These are phyloP conservation scores for Hylia prasina DNA, from an alignment of 2,113 vertebrate genomes.

Conservation along the genomic window DNA sequence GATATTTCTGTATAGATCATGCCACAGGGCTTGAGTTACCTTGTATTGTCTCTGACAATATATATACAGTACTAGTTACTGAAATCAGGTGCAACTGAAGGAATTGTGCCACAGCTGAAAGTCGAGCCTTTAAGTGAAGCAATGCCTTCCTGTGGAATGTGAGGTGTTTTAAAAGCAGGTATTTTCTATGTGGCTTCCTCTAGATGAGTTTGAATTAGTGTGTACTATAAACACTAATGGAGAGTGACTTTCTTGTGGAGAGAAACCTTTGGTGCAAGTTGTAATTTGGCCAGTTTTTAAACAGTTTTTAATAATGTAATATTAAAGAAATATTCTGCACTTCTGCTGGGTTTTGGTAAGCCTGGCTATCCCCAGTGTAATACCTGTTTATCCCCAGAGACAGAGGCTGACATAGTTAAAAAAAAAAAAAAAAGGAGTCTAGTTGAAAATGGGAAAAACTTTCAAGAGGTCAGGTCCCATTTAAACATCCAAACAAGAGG, in stretches of 20 bases:
- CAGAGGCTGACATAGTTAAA: no score
- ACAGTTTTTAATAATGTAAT: neutral
- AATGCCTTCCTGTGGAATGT: neutral
- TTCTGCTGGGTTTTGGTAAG: neutral
- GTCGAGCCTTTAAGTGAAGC: neutral
- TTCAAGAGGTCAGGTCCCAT: neutral
- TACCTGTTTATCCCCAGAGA: neutral
- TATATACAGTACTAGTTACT: neutral
- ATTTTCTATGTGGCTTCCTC: neutral
- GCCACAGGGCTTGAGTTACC: neutral
- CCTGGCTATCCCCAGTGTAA: neutral
- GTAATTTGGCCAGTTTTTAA: neutral
- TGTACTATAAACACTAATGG: neutral
- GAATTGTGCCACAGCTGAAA: neutral
- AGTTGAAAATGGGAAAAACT: neutral
- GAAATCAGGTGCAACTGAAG: neutral
- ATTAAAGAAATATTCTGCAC: neutral
- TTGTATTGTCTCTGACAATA: neutral
- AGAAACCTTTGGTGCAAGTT: neutral
- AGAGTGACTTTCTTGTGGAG: neutral
- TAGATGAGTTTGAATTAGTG: neutral
- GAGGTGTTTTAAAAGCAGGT: neutral
- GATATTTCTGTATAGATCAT: neutral
- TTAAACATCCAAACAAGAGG: neutral
- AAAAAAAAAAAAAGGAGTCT: accelerated